These are phyloP conservation scores for Hyperoodon ampullatus DNA, from an alignment of 2,113 vertebrate species.

Conservation along the genomic window DNA sequence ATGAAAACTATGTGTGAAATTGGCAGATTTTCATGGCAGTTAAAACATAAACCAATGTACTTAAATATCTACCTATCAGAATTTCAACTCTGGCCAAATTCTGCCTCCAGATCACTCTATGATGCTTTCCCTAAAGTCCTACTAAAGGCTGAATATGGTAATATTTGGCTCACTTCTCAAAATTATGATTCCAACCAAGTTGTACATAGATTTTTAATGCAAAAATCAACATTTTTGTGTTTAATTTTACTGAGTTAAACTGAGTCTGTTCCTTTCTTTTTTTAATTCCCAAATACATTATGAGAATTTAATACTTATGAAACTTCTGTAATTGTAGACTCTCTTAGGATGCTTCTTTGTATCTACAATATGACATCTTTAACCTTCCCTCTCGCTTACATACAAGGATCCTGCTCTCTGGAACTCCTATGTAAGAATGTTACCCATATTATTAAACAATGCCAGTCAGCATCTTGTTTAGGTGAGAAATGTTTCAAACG, in stretches of 20 bases:
- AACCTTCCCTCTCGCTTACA: background rate
- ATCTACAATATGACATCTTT: background rate
- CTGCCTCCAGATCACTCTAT: background rate
- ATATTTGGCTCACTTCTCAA: slow-evolving; percentile 32
- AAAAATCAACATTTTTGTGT: slow-evolving; percentile 33
- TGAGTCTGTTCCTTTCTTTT: background rate
- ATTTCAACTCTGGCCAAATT: slow-evolving; percentile 24
- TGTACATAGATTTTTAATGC: background rate
- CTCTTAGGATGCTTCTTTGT: background rate
- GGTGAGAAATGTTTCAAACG: background rate
- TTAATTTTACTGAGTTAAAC: slow-evolving; percentile 3
- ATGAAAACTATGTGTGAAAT: slow-evolving; percentile 60
- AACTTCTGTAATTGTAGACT: background rate
- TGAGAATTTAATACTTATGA: slow-evolving; percentile 16
- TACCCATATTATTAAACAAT: background rate
- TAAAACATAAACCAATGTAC: slow-evolving; percentile 50
- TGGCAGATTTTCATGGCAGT: slow-evolving; percentile 58
- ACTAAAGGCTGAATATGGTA: background rate
- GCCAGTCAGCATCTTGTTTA: background rate
- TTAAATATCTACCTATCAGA: slow-evolving; percentile 58
- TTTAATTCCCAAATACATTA: background rate
- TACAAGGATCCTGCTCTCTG: background rate
- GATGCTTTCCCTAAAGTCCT: background rate
- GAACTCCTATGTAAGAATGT: background rate
- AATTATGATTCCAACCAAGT: slow-evolving; percentile 36